Conservation (phyloP, 2,113 vertebrate species). For the Dicaeum eximium region DNA sequence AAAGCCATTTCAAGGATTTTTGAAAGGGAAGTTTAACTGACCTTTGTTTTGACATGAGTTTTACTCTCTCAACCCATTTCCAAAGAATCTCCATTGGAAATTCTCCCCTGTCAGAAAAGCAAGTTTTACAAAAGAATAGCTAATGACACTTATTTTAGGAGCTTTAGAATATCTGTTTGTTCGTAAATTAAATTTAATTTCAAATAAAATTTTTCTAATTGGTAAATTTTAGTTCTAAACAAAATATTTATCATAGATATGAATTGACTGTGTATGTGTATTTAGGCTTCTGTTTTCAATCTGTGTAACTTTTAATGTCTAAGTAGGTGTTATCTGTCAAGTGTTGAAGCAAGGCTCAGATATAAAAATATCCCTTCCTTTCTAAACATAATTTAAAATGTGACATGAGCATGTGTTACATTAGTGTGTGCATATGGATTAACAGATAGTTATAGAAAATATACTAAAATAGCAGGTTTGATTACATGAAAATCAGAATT, state of each 20-base stretch:
- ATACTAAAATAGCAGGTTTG: background rate
- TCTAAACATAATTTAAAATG: background rate
- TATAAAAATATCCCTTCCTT: background rate
- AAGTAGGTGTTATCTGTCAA: constrained; percentile 13
- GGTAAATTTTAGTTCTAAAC: background rate
- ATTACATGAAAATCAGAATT: background rate
- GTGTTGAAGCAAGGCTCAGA: background rate
- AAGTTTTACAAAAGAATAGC: background rate
- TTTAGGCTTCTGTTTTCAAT: background rate
- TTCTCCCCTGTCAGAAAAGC: background rate
- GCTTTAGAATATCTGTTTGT: background rate
- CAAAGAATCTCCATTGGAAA: background rate
- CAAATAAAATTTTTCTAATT: background rate
- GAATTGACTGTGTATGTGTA: background rate
- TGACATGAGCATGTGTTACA: background rate
- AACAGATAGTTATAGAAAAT: background rate
- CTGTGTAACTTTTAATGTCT: background rate
- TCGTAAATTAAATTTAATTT: background rate
- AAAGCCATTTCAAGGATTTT: background rate
- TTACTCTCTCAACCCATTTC: background rate
- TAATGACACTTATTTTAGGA: background rate
- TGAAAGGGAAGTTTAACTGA: background rate
- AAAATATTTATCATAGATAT: background rate
- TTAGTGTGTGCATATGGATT: background rate
- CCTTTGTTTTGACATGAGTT: background rate